These are phyloP conservation scores for Vandiemenella viatica DNA, from an alignment of 2,888 invertebrate species.

Conservation along the genomic window DNA sequence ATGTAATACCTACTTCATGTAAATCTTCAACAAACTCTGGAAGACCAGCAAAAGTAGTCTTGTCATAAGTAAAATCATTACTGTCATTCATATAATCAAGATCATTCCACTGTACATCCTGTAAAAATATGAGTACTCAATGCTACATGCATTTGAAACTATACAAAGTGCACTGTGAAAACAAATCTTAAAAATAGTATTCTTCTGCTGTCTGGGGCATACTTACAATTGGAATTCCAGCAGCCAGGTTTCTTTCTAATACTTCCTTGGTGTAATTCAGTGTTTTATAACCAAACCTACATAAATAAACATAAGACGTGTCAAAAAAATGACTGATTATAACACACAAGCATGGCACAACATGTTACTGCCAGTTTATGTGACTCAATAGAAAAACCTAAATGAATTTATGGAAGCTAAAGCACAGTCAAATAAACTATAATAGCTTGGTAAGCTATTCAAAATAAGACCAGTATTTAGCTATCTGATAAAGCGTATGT, in stretches of 20 bases:
- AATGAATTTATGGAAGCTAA: too few species aligned
- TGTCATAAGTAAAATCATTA: conserved; percentile 66
- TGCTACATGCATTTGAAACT: background rate
- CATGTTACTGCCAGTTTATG: too few species aligned
- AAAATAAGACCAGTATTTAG: too few species aligned
- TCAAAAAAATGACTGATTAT: too few species aligned
- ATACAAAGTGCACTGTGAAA: background rate
- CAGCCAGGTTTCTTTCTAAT: conserved; percentile 51
- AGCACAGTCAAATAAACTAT: too few species aligned
- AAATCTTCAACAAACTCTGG: conserved; percentile 52
- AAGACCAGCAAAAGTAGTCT: conserved; percentile 42
- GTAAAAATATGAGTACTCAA: conserved; percentile 16
- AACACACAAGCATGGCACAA: conserved; percentile 4
- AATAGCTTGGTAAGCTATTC: too few species aligned
- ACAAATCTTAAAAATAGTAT: background rate
- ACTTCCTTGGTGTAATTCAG: conserved; percentile 47
- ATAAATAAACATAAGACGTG: conserved; percentile 6
- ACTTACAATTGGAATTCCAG: conserved; percentile 63
- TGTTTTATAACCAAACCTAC: conserved; percentile 47
- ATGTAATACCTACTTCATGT: conserved; percentile 33
- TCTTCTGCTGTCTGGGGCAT: conserved; percentile 41
- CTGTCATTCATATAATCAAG: conserved; percentile 67
- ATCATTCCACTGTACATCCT: conserved; percentile 75
- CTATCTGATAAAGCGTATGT: too few species aligned
- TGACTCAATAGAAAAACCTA: too few species aligned